Percentiles rank a stretch among this genome's conserved stretches.
Evolutionary conservation across 53 echinoderm and acorn worm genomes (phyloP).

Genomic region (Antedon mediterranea): DNA sequence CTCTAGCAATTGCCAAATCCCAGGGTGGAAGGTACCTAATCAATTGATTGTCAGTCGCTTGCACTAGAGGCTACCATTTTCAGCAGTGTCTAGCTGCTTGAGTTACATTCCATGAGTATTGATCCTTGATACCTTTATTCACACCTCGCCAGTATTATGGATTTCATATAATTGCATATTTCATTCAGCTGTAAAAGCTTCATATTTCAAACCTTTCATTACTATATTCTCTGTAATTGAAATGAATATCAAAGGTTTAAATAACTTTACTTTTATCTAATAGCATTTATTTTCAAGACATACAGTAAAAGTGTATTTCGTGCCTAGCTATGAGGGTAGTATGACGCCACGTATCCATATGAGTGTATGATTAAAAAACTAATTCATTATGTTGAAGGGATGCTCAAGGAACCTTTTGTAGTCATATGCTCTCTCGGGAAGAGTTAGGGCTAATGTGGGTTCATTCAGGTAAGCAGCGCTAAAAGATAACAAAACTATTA

Average conservation of each 20-base stretch:
- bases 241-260: neutral
- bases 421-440: too few relatives aligned
- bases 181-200: neutral
- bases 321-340: too few relatives aligned
- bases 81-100: neutral
- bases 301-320: too few relatives aligned
- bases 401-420: too few relatives aligned
- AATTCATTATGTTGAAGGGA: too few relatives aligned
- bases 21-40: neutral
- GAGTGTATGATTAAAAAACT: too few relatives aligned
- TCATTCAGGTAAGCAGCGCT: too few relatives aligned
- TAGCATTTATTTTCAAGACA: too few relatives aligned
- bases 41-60: neutral
- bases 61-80: neutral
- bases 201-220: neutral
- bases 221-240: neutral
- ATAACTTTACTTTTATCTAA: too few relatives aligned
- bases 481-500: too few relatives aligned
- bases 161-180: neutral
- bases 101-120: neutral
- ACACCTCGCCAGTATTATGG: neutral
- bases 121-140: neutral
- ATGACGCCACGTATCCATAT: too few relatives aligned
- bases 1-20: neutral
- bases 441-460: too few relatives aligned